Conservation (phyloP, 35 echinoderm and acorn worm species). For the Eucidaris tribuloides region DNA sequence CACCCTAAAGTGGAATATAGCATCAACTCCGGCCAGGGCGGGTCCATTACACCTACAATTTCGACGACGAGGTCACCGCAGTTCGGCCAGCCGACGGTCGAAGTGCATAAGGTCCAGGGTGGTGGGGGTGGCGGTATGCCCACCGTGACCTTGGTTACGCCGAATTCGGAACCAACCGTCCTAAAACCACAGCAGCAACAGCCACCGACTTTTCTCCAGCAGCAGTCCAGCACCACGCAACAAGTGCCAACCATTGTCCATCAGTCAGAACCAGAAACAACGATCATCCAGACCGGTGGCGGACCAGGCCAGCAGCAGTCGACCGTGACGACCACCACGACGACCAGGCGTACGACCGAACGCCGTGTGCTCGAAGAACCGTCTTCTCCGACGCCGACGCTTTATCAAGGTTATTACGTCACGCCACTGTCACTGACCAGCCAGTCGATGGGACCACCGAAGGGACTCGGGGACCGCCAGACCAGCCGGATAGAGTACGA, state of each 20-base stretch:
- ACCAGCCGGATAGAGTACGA: conserved; percentile 74
- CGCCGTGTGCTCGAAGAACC: not conserved
- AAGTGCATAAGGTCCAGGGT: conserved; percentile 15
- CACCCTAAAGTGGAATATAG: conserved; percentile 28
- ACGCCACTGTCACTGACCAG: conserved; percentile 12
- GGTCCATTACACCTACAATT: not conserved
- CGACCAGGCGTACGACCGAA: conserved; percentile 11
- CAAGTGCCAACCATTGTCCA: too few relatives aligned
- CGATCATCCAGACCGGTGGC: not conserved
- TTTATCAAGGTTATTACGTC: conserved; percentile 28
- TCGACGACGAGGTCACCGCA: not conserved
- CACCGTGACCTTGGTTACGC: not conserved
- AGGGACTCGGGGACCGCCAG: conserved; percentile 48
- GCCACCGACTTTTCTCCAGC: not conserved
- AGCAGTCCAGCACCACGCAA: too few relatives aligned
- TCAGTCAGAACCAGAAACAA: not conserved
- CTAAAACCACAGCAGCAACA: conserved; percentile 1
- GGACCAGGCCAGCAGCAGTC: not conserved
- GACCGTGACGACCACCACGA: conserved; percentile 12
- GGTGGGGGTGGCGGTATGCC: not conserved
- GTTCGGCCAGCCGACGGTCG: conserved; percentile 10
- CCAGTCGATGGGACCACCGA: conserved; percentile 10
- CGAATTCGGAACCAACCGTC: conserved; percentile 19
- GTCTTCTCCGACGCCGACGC: not conserved
- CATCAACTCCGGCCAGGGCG: conserved; percentile 14